Conservation (phyloP, 2,888 invertebrate species). For the Polyommatus iphigenia region DNA sequence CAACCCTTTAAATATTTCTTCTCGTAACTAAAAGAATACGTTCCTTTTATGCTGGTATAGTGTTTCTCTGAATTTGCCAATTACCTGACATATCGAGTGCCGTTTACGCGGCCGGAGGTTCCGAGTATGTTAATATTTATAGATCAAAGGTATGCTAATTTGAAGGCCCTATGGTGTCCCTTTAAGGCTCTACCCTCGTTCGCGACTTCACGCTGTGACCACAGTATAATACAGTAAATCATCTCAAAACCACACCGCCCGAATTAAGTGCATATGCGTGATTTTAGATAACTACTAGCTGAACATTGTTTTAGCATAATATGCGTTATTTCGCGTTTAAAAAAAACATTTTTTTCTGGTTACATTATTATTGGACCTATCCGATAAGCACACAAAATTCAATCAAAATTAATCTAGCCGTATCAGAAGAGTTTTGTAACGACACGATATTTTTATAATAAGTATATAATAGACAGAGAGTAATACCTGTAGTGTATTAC, state of each 20-base stretch:
- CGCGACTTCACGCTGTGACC: background rate
- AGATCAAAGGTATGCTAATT: conserved; percentile 29
- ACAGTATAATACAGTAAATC: background rate
- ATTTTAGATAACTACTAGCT: background rate
- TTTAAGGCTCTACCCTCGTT: conserved; percentile 16
- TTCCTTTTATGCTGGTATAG: background rate
- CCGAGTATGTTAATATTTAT: conserved; percentile 29
- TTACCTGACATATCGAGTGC: conserved; percentile 4
- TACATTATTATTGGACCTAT: too few relatives aligned
- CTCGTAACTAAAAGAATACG: background rate
- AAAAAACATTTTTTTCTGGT: too few relatives aligned
- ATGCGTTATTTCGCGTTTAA: too few relatives aligned
- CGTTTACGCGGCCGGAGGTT: background rate
- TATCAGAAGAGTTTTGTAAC: too few relatives aligned
- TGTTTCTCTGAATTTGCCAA: conserved; percentile 8
- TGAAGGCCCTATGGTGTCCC: background rate
- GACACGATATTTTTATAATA: too few relatives aligned
- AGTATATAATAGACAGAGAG: too few relatives aligned
- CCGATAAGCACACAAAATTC: too few relatives aligned
- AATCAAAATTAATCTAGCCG: too few relatives aligned
- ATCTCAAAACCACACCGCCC: background rate
- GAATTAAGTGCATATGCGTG: too few relatives aligned
- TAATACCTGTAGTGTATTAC: too few relatives aligned
- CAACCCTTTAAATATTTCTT: conserved; percentile 12
- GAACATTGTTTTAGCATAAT: background rate